These are phyloP conservation scores for Drosophila setifemur DNA, from an alignment of 1,140 invertebrate species.

Conservation along the genomic window DNA sequence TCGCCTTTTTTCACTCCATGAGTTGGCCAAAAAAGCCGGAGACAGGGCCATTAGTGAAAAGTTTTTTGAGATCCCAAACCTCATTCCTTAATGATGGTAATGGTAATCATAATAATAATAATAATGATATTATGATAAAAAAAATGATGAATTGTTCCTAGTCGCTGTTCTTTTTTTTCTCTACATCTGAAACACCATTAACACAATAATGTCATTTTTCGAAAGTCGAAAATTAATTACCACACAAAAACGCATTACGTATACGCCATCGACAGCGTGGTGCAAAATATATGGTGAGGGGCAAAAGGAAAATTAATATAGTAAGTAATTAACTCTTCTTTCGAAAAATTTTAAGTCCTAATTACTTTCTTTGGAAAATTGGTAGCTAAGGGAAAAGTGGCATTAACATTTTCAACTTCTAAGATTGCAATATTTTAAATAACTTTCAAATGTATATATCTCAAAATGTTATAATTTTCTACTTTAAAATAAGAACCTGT, in stretches of 20 bases:
- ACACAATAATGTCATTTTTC: conserved; percentile 24
- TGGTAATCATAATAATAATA: too few relatives aligned
- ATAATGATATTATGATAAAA: too few relatives aligned
- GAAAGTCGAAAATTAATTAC: conserved; percentile 49
- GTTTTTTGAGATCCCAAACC: conserved; percentile 34
- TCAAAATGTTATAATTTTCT: too few relatives aligned
- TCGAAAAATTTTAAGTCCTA: background rate
- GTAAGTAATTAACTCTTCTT: background rate
- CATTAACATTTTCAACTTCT: too few relatives aligned
- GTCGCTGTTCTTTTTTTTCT: too few relatives aligned
- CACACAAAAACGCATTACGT: conserved; percentile 39
- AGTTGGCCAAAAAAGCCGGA: conserved; percentile 2
- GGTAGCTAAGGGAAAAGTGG: too few relatives aligned
- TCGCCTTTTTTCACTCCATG: conserved; percentile 16
- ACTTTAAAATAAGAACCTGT: too few relatives aligned
- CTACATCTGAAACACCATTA: too few relatives aligned
- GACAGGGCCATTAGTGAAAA: conserved; percentile 48
- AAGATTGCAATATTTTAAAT: too few relatives aligned
- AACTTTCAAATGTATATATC: too few relatives aligned
- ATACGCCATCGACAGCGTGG: background rate
- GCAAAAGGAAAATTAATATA: background rate
- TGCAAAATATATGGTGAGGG: too few relatives aligned
- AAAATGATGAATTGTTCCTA: conserved; percentile 60
- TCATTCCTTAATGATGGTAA: conserved; percentile 10
- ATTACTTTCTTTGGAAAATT: too few relatives aligned